Percentiles rank a stretch among this genome's conserved stretches.
phyloP scores from a whole-genome alignment of 2,888 invertebrate species.

The Eupithecia subumbrata region DNA sequence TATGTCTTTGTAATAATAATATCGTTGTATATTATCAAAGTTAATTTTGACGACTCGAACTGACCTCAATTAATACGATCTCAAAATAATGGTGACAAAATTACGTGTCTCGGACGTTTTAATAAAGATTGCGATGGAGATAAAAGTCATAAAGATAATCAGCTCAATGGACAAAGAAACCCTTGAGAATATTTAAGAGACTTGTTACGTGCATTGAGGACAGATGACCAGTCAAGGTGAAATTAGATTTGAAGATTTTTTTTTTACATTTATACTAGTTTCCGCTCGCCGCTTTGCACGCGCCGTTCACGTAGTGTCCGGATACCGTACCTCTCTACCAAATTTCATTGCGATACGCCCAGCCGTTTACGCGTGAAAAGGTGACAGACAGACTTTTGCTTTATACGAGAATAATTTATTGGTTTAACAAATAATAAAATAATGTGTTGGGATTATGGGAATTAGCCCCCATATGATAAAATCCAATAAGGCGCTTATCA shows the following conservation, averaged over 20 bases:
- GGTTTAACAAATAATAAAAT: not conserved
- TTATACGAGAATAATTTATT: too few species aligned
- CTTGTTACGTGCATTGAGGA: not conserved
- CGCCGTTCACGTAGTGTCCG: too few species aligned
- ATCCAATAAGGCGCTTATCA: not conserved
- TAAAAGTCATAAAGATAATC: conserved; percentile 31
- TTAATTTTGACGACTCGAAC: too few species aligned
- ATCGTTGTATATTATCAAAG: not conserved
- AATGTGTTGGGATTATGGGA: not conserved
- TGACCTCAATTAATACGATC: conserved; percentile 2
- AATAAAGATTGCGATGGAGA: conserved; percentile 35
- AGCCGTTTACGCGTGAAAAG: too few species aligned
- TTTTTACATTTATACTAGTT: not conserved
- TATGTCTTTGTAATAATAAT: not conserved
- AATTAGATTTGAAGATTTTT: not conserved
- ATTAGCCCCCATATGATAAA: not conserved
- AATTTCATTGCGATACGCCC: too few species aligned
- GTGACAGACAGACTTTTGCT: not conserved
- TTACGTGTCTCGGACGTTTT: conserved; percentile 35
- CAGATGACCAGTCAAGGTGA: not conserved
- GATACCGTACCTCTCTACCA: too few species aligned
- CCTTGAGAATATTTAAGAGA: conserved; percentile 6
- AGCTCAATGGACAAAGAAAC: conserved; percentile 34
- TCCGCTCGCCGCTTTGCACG: too few species aligned
- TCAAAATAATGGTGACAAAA: conserved; percentile 24